Evolutionary conservation across 2,888 invertebrate species (phyloP), one percentile per base, ranked within the genome.

Genomic region (Platycnemis pennipes): DNA sequence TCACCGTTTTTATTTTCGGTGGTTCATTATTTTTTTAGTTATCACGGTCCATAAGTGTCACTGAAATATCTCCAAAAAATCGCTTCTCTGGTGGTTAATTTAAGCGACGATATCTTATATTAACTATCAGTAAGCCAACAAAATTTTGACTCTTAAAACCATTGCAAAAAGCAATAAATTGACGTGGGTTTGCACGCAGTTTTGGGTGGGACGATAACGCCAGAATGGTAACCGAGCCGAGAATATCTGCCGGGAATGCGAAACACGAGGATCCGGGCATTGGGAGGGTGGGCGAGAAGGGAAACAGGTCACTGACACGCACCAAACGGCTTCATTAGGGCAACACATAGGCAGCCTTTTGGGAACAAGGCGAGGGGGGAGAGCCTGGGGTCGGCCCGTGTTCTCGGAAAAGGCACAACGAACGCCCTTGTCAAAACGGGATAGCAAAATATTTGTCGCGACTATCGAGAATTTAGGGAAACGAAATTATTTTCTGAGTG

Each of bases 281-380:
- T 0, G 77, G 63, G n/a, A 63, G 63, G 63, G 63, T 26, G 26
- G 63, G 63, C 13, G 31, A 77, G n/a, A 37, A 37, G 77, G 77
- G 37, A 77, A 77, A 37, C 77, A 77, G 77, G 77, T 77, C 77
- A 77, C 37, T 77, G 77, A 77, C 77, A 77, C 77, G 37, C 63
- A 63, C 31, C 77, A 37, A 77, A 77, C 77, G 77, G 37, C 77
- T 77, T 77, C 77, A 77, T 77, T 37, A 77, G 77, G 16, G 77
- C 31, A 37, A 77, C n/a, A 37, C 31, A 77, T 22, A 37, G 37
- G 31, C 26, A 37, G 77, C 77, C 37, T 16, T 37, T 77, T 77
- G 77, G 37, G 77, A 37, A 16, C 31, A 31, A 2, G 69, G 26
- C 31, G 11, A 16, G 13, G 31, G 26, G 11, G 37, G 77, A 16